Conservation (phyloP, 2,797 vertebrate species). For the Spatula clypeata region DNA sequence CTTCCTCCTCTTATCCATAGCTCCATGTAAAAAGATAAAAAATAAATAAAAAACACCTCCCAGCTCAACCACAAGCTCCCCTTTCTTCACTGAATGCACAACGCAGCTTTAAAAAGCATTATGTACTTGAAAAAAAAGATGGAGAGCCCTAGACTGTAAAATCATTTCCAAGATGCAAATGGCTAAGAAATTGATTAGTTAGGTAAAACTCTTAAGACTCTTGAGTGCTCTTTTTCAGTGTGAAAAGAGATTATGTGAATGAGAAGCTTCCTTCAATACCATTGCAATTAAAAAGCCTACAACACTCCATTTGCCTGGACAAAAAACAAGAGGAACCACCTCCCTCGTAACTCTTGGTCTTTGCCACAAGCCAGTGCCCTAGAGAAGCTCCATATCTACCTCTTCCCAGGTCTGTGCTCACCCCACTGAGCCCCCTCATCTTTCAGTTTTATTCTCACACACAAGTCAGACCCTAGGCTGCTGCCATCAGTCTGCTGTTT, state of each 20-base stretch:
- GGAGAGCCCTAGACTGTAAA: neutral
- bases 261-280: neutral
- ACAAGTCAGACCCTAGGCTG: neutral
- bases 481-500: neutral
- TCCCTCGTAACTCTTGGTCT: neutral
- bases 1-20: neutral
- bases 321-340: neutral
- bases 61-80: neutral
- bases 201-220: neutral
- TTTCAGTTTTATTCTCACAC: neutral
- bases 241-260: neutral
- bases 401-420: neutral
- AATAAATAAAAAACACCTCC: neutral
- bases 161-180: neutral
- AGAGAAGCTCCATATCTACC: neutral
- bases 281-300: neutral
- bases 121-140: neutral
- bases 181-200: neutral
- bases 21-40: neutral
- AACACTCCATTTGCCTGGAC: neutral
- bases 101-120: neutral
- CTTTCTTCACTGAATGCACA: neutral
- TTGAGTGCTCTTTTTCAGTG: neutral
- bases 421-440: neutral
- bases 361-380: fast-evolving